Base-by-base conservation (phyloP, 2,888 invertebrate species). In the Trisateles emortualis region DNA sequence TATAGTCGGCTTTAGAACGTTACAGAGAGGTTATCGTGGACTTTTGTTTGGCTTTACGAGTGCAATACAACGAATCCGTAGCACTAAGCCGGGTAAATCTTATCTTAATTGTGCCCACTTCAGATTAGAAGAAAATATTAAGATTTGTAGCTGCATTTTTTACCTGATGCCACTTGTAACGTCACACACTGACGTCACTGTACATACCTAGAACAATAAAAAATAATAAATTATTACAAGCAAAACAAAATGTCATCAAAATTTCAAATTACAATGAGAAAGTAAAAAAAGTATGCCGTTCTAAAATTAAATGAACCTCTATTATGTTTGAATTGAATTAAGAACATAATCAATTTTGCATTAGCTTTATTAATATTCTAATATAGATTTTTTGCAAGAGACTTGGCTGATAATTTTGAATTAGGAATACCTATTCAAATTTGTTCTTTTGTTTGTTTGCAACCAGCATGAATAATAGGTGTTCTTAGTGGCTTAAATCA, bases 1-100 rank as follows among this genome's bases (percentile, higher is more conserved):
- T 81, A 79, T 81, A 78, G 76, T 74, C 65, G 68, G 64, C 60
- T 66, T 64, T 69, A 68, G 71, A 74, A 64, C 53, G 63, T 45
- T 22, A n/a, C n/a, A 56, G 46, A 47, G 44, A 48, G 60, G 69
- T 71, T 76, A 77, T 77, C 71, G 58, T 55, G 61, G 60, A 59
- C 59, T 51, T 68, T 67, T 46, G 63, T 60, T 48, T 56, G 66
- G 59, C 65, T 72, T 74, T 70, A 72, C 53, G 51, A 65, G 61
- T 64, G 56, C 57, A 61, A 62, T 64, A 61, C 44, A 30, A 59
- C 52, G 74, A 74, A 70, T 74, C 73, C 73, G 68, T 73, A 67
- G 67, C 55, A 32, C 42, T 49, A 44, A 59, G 48, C 64, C 49
- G 46, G 62, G 54, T 44, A 44, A 64, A 65, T 40, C 50, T 72